A percentile compares a stretch with the other conserved stretches of the same genome.
phyloP scores from a whole-genome alignment of 30 jellyfish, hydroid and myxozoan species.

The Turritopsis dohrnii region DNA sequence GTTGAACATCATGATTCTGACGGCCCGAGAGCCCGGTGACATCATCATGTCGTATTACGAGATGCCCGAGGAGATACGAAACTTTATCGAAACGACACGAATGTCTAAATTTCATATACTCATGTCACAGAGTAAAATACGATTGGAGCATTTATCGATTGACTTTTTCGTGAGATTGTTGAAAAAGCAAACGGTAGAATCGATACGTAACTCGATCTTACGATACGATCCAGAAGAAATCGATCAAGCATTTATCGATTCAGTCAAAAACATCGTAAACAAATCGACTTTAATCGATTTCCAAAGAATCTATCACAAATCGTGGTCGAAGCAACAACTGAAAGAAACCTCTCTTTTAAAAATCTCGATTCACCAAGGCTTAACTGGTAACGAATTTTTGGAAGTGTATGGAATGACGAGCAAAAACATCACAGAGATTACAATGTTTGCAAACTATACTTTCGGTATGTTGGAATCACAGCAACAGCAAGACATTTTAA shows the following conservation, averaged over 20 bases:
- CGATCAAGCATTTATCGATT: neutral
- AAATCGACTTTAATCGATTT: constrained; percentile 12
- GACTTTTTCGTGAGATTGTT: constrained; percentile 12
- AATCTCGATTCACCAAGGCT: constrained; percentile 22
- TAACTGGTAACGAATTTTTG: constrained; percentile 22
- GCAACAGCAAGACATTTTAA: neutral
- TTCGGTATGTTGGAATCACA: constrained; percentile 9
- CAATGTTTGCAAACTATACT: constrained; percentile 17
- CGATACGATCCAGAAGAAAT: neutral
- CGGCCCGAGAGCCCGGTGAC: constrained; percentile 27
- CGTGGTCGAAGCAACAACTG: constrained; percentile 1
- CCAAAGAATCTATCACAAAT: constrained; percentile 30
- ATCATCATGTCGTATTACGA: constrained; percentile 17
- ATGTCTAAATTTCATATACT: constrained; percentile 4
- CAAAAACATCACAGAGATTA: constrained; percentile 13
- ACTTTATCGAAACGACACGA: constrained; percentile 19
- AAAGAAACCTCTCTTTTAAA: constrained; percentile 1
- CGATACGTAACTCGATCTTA: neutral
- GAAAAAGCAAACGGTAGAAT: constrained; percentile 15
- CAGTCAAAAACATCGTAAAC: constrained; percentile 2
- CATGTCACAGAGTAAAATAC: constrained; percentile 1
- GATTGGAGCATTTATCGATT: constrained; percentile 31
- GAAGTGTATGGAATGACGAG: constrained; percentile 29
- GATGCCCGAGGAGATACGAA: constrained; percentile 14
- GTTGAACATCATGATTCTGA: constrained; percentile 2